These are phyloP conservation scores for Aplysia californica DNA, from an alignment of 1,140 invertebrate species.

Conservation along the genomic window DNA sequence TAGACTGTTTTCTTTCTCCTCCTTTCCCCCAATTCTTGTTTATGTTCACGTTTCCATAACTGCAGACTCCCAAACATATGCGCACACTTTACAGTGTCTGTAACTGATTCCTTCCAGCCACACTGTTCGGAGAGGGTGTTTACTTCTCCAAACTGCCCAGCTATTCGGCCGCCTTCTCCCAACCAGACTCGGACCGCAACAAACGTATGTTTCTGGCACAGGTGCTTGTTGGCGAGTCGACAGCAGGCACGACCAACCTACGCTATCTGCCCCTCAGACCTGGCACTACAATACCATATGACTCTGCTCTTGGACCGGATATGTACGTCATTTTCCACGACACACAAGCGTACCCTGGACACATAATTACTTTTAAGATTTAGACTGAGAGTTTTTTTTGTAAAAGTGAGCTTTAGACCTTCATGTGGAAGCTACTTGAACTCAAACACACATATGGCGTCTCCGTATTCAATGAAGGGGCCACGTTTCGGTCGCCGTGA, in stretches of 20 bases:
- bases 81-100: neutral
- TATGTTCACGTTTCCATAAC: neutral
- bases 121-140: slow-evolving; percentile 6
- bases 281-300: slow-evolving; percentile 26
- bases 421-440: no score
- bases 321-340: slow-evolving; percentile 49
- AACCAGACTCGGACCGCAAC: slow-evolving; percentile 23
- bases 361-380: slow-evolving; percentile 34
- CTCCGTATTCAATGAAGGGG: no score
- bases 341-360: slow-evolving; percentile 52
- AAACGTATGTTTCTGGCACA: slow-evolving; percentile 17
- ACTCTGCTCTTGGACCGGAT: slow-evolving; percentile 31
- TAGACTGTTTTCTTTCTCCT: no score
- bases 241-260: neutral
- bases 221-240: slow-evolving; percentile 27
- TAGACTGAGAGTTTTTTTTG: no score
- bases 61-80: neutral
- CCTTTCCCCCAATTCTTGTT: neutral
- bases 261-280: slow-evolving; percentile 1
- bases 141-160: neutral
- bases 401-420: no score
- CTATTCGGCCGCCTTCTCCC: slow-evolving; percentile 31
- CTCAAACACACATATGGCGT: no score
- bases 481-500: no score
- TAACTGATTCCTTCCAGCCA: slow-evolving; percentile 6